Evolutionary conservation across 2,888 invertebrate species (phyloP).

Genomic region (Ectemnius cavifrons): DNA sequence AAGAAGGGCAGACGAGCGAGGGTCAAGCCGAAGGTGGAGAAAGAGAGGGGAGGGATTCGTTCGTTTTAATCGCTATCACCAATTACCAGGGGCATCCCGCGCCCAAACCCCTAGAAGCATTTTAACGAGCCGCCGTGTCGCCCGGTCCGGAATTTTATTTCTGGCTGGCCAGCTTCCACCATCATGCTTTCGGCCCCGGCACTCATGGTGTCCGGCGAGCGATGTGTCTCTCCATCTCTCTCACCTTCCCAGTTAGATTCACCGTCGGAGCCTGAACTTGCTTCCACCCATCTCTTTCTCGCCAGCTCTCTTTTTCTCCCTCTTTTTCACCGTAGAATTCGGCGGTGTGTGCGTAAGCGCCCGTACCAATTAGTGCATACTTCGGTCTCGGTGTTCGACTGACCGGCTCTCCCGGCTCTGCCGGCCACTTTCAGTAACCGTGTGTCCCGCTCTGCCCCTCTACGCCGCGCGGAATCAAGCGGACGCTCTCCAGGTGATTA

Average conservation of each 20-base stretch:
- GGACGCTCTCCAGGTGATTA: constrained; percentile 26
- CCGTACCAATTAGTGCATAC: constrained; percentile 78
- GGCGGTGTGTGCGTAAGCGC: constrained; percentile 57
- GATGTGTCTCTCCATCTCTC: constrained; percentile 45
- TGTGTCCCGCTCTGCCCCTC: not conserved
- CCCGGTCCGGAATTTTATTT: constrained; percentile 76
- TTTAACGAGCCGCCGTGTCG: constrained; percentile 78
- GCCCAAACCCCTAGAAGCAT: constrained; percentile 78
- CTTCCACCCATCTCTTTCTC: constrained; percentile 20
- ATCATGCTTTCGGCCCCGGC: constrained; percentile 28
- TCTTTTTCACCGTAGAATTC: constrained; percentile 34
- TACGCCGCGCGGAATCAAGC: too few species aligned
- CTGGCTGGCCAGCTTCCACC: constrained; percentile 50
- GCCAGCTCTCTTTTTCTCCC: constrained; percentile 42
- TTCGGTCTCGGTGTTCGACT: constrained; percentile 69
- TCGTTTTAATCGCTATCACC: constrained; percentile 78
- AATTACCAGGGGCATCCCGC: constrained; percentile 76
- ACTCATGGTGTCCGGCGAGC: constrained; percentile 33
- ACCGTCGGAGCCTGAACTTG: not conserved
- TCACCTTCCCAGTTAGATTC: constrained; percentile 15
- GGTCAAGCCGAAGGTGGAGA: constrained; percentile 20
- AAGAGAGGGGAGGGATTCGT: constrained; percentile 61
- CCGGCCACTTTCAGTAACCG: constrained; percentile 35
- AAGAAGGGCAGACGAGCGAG: not conserved
- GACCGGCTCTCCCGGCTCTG: constrained; percentile 10